Evolutionary conservation across 1,140 invertebrate genomes (phyloP), one percentile per base, ranked within the genome.

Genomic region (Cyrtorhinus lividipennis): DNA sequence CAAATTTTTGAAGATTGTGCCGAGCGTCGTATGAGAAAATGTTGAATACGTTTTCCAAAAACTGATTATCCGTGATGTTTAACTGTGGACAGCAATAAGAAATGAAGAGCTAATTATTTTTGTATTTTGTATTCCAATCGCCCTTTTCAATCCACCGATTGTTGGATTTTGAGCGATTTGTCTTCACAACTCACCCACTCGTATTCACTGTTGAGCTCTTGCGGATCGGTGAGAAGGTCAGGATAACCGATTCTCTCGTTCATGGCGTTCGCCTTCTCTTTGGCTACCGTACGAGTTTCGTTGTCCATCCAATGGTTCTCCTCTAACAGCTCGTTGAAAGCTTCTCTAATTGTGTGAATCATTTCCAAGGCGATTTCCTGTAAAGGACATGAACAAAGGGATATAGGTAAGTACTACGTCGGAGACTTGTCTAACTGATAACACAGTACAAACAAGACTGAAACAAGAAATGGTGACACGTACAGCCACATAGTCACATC

Each of bases 281-380:
- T 86, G 12, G 90, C 88, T n/a, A 92, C 88, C 1, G 81, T 77
- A 66, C 88, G 76, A 0, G 91, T 95, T 71, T 90, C 86, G 59
- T 86, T 80, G 68, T 94, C 90, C 88, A 95, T 92, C 91, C 91
- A 95, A 65, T 87, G 79, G 74, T 92, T 92, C 71, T 92, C 86
- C 8, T 84, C 80, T 1, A 95, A 73, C 0, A 92, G 74, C 69
- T 94, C 89, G 66, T 90, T 89, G 70, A 95, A 94, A 2, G 92
- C 89, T 68, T 90, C 88, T 38, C 90, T 75, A 57, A 95, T 88
- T 1, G 85, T 88, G 59, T 84, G 81, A 45, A 94, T 92, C 88
- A 94, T 91, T 71, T 86, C 82, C n/a, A 88, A 71, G 1, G 88
- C 87, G 1, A 84, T 87, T 71, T 83, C 84, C 84, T 86, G 66